Evolutionary conservation across 2,888 invertebrate genomes (phyloP).

Genomic region (Imbricaverruca yamaguchii): DNA sequence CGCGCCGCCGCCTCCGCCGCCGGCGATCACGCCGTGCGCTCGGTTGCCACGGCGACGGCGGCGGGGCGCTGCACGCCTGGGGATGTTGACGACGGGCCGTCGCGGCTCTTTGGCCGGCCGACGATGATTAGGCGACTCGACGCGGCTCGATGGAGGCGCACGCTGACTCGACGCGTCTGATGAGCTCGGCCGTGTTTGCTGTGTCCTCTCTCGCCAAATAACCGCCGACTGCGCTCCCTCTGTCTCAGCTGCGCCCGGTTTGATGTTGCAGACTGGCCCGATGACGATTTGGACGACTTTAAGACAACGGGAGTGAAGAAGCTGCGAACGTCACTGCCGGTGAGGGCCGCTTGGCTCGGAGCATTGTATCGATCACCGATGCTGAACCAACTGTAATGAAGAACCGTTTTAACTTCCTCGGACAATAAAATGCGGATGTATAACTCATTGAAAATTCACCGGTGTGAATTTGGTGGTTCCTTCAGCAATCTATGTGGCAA

Average conservation of each 20-base stretch:
- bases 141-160: slow-evolving; percentile 12
- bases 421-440: no score
- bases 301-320: slow-evolving; percentile 1
- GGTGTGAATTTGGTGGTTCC: no score
- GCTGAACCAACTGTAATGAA: no score
- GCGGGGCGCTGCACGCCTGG: no score
- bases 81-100: no score
- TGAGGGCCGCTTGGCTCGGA: background rate
- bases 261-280: slow-evolving; percentile 23
- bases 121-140: slow-evolving; percentile 15
- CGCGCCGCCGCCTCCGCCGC: no score
- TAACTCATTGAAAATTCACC: no score
- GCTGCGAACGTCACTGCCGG: background rate
- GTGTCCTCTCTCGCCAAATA: background rate
- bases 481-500: no score
- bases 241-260: background rate
- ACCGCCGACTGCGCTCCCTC: background rate
- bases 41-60: no score
- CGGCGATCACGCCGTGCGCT: no score
- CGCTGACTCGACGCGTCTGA: slow-evolving; percentile 7
- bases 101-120: background rate
- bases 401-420: no score
- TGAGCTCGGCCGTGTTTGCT: background rate
- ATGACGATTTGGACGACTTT: slow-evolving; percentile 9
- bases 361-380: no score